Conservation (phyloP, 2,888 invertebrate species). For the Blastobasis adustella region DNA sequence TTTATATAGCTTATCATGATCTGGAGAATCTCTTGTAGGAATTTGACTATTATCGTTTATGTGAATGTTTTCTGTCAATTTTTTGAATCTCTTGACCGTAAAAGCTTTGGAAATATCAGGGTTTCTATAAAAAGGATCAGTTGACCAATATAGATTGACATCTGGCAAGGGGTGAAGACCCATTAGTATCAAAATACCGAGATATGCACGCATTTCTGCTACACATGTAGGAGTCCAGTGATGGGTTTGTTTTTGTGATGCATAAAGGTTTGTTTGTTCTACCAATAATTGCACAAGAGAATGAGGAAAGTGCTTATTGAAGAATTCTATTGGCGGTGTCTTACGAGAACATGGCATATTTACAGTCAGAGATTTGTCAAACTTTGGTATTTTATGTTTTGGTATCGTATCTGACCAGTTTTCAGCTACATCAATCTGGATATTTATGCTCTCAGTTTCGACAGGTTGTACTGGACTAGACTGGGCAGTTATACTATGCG, state of each 20-base stretch:
- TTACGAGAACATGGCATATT: slow-evolving; percentile 5
- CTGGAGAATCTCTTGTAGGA: slow-evolving; percentile 7
- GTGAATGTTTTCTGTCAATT: slow-evolving; percentile 11
- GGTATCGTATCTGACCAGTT: neutral
- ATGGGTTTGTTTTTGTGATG: slow-evolving; percentile 2
- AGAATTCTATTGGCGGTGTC: slow-evolving; percentile 7
- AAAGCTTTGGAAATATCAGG: neutral
- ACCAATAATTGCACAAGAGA: slow-evolving; percentile 1
- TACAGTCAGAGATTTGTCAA: slow-evolving; percentile 1
- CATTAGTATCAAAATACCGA: slow-evolving; percentile 29
- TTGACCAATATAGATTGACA: slow-evolving; percentile 7
- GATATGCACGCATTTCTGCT: slow-evolving; percentile 22
- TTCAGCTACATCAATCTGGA: neutral
- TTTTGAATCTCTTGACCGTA: slow-evolving; percentile 3
- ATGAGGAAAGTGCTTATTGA: slow-evolving; percentile 6
- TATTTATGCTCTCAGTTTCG: no score
- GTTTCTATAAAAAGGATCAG: slow-evolving; percentile 1
- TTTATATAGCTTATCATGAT: slow-evolving; percentile 14
- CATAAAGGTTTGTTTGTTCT: slow-evolving; percentile 5
- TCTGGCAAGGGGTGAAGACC: slow-evolving; percentile 26
- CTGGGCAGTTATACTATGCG: no score
- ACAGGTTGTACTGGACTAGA: no score
- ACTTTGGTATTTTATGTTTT: slow-evolving; percentile 6
- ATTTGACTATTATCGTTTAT: slow-evolving; percentile 11
- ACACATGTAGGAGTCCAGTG: slow-evolving; percentile 20